Conservation (phyloP, 2,797 vertebrate species). For the Alca torda region DNA sequence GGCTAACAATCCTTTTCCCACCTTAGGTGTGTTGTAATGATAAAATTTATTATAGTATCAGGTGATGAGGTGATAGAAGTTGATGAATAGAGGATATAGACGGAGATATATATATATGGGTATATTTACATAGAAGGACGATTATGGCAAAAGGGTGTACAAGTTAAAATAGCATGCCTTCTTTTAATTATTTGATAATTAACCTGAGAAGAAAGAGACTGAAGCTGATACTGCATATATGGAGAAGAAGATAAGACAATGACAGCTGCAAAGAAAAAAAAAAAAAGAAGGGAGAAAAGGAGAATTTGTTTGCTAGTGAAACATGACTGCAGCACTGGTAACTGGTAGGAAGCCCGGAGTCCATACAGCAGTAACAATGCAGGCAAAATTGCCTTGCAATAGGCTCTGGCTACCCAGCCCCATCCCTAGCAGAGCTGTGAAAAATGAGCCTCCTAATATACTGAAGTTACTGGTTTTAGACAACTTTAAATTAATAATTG, state of each 20-base stretch:
- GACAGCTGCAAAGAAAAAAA: background rate
- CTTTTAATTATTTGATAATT: background rate
- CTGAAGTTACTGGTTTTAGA: background rate
- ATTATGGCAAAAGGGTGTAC: background rate
- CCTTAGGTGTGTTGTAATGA: background rate
- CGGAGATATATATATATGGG: too few species aligned
- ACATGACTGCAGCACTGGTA: background rate
- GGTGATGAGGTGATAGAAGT: background rate
- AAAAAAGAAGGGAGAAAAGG: background rate
- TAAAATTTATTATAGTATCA: background rate
- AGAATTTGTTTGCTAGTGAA: background rate
- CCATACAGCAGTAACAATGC: background rate
- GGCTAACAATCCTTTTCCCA: background rate
- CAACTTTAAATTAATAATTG: background rate
- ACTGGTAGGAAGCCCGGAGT: background rate
- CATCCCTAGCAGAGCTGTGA: background rate
- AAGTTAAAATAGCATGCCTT: background rate
- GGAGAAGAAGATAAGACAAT: background rate
- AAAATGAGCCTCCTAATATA: background rate
- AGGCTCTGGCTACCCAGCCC: background rate
- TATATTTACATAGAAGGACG: background rate
- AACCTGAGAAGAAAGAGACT: background rate
- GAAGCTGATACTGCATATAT: background rate
- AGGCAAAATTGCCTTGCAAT: background rate
- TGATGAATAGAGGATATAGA: background rate